Evolutionary conservation across 2,797 vertebrate genomes (phyloP).

Genomic region (Platalea minor): DNA sequence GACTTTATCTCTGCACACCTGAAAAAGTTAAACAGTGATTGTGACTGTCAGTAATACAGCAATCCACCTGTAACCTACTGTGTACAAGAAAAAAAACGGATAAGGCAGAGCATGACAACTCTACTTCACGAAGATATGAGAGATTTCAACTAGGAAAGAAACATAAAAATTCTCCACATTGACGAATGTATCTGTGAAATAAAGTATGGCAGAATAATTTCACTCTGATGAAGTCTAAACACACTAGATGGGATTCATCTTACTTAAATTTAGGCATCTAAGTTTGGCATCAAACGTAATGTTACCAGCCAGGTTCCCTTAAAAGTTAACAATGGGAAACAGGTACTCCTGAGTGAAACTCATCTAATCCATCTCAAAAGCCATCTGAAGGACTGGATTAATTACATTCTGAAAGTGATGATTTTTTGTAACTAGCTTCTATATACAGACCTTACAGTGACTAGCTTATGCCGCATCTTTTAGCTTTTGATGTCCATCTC

Average conservation of each 20-base stretch:
- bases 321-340: neutral
- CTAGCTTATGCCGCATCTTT: neutral
- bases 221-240: neutral
- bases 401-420: neutral
- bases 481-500: neutral
- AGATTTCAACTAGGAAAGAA: neutral
- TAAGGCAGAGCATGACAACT: neutral
- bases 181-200: neutral
- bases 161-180: neutral
- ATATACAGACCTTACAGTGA: neutral
- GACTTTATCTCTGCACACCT: neutral
- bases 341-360: neutral
- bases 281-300: neutral
- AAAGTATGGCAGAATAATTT: neutral
- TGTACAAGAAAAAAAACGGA: neutral
- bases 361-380: neutral
- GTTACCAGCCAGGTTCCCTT: neutral
- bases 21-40: neutral
- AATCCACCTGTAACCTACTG: neutral
- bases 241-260: neutral
- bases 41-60: neutral
- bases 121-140: neutral
- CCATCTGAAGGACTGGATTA: neutral
- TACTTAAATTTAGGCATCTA: neutral
- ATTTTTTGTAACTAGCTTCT: neutral